Conservation (phyloP, 1,140 invertebrate species). For the Drosophila albomicans region DNA sequence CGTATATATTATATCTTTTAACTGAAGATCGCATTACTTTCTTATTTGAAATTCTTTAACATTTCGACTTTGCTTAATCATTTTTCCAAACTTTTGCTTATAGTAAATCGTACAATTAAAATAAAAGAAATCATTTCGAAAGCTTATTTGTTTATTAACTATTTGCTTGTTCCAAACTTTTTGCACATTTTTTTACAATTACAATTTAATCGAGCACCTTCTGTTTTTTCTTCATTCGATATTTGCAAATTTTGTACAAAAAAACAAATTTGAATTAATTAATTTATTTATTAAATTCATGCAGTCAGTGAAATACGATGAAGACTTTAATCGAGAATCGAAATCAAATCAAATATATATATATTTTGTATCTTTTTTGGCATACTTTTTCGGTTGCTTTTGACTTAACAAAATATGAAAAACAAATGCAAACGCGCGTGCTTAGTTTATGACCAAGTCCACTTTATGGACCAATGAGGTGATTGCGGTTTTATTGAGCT, state of each 20-base stretch:
- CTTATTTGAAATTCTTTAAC: slow-evolving; percentile 19
- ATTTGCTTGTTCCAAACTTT: slow-evolving; percentile 63
- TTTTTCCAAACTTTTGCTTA: slow-evolving; percentile 30
- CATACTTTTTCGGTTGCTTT: slow-evolving; percentile 79
- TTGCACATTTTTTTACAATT: slow-evolving; percentile 66
- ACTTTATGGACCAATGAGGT: slow-evolving; percentile 85
- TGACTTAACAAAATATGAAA: slow-evolving; percentile 67
- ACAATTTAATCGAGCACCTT: slow-evolving; percentile 60
- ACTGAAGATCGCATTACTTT: slow-evolving; percentile 21
- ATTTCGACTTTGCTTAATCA: slow-evolving; percentile 27
- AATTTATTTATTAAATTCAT: slow-evolving; percentile 29
- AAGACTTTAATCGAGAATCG: slow-evolving; percentile 29
- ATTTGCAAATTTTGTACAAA: slow-evolving; percentile 42
- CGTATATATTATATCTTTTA: slow-evolving; percentile 12
- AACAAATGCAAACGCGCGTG: slow-evolving; percentile 72
- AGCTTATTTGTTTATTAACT: slow-evolving; percentile 35
- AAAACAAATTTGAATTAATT: slow-evolving; percentile 39
- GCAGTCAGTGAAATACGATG: slow-evolving; percentile 12
- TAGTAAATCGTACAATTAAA: not conserved
- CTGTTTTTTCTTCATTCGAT: slow-evolving; percentile 39
- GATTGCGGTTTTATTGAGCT: slow-evolving; percentile 74
- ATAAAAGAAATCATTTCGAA: slow-evolving; percentile 13
- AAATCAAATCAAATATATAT: slow-evolving; percentile 31
- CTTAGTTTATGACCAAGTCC: slow-evolving; percentile 85
- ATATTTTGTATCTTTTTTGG: slow-evolving; percentile 64